phyloP scores from a whole-genome alignment of 2,113 vertebrate genomes.

The Melanostigma gelatinosum region DNA sequence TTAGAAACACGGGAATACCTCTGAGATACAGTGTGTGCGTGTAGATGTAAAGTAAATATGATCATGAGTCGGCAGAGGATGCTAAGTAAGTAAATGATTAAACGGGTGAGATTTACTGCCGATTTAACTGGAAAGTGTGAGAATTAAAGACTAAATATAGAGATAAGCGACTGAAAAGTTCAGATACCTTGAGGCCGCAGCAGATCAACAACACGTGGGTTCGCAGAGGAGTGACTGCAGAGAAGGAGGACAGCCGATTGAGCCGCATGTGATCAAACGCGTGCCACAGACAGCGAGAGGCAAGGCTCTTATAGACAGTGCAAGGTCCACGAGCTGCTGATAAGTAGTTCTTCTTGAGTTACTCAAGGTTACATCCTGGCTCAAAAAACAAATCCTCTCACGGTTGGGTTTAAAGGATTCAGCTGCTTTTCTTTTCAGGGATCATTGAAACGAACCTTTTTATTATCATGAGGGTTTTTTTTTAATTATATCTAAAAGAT shows the following conservation, averaged over 20 bases:
- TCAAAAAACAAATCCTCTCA: constrained; percentile 1
- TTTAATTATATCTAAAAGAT: not conserved
- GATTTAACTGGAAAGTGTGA: not conserved
- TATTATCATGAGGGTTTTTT: not conserved
- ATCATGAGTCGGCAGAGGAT: not conserved
- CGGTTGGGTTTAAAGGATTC: too few species aligned
- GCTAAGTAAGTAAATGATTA: not conserved
- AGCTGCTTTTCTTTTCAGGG: not conserved
- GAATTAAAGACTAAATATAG: not conserved
- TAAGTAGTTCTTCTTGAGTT: constrained; percentile 62
- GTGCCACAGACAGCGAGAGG: constrained; percentile 37
- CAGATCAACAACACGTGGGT: constrained; percentile 41
- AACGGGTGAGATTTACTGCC: not conserved
- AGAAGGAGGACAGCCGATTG: constrained; percentile 46
- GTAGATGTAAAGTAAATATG: not conserved
- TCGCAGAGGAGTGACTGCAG: constrained; percentile 29
- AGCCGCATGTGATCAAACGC: constrained; percentile 50
- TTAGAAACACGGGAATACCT: not conserved
- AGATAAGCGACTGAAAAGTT: not conserved
- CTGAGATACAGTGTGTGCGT: not conserved
- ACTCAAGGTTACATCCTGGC: constrained; percentile 66
- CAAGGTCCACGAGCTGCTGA: constrained; percentile 80
- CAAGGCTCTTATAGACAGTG: constrained; percentile 48
- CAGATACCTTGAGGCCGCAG: constrained; percentile 47
- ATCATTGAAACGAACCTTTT: not conserved